Percentiles rank a stretch among this genome's conserved stretches.
phyloP scores from a whole-genome alignment of 2,888 invertebrate genomes.

The Cheilosia grossa region DNA sequence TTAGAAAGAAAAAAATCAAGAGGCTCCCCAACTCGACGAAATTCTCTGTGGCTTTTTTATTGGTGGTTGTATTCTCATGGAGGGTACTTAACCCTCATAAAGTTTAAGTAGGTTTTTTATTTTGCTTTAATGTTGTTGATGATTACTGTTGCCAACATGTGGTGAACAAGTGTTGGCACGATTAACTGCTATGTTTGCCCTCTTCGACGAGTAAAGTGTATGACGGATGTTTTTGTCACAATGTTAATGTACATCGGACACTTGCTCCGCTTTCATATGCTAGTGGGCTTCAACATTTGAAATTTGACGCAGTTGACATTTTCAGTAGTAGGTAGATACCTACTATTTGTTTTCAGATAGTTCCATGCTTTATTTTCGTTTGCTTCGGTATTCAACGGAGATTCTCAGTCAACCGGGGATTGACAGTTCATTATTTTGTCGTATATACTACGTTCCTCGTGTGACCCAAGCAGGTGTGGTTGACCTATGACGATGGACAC shows the following conservation, averaged over 20 bases:
- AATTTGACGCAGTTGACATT: background rate
- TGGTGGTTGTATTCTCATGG: conserved; percentile 2
- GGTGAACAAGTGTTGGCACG: conserved; percentile 15
- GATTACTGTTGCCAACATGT: conserved; percentile 5
- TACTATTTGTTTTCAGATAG: too few relatives aligned
- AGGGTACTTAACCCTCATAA: conserved; percentile 38
- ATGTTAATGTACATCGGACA: background rate
- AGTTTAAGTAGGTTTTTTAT: conserved; percentile 1
- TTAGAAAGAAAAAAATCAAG: background rate
- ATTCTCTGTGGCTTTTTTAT: background rate
- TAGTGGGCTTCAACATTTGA: too few relatives aligned
- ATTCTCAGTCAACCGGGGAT: too few relatives aligned
- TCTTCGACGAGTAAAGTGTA: background rate
- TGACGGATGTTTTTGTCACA: conserved; percentile 5
- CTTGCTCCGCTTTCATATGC: too few relatives aligned
- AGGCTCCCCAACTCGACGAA: conserved; percentile 1
- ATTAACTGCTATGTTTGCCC: conserved; percentile 1
- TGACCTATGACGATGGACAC: too few relatives aligned
- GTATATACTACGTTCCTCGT: too few relatives aligned
- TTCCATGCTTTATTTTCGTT: too few relatives aligned
- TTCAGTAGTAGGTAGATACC: too few relatives aligned
- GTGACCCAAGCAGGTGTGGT: too few relatives aligned
- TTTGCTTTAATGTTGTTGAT: background rate
- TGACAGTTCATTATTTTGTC: too few relatives aligned
- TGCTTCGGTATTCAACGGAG: too few relatives aligned